Evolutionary conservation across 2,797 vertebrate species (phyloP), one percentile per base, ranked within the genome.

Genomic region (Brachymystax lenok): DNA sequence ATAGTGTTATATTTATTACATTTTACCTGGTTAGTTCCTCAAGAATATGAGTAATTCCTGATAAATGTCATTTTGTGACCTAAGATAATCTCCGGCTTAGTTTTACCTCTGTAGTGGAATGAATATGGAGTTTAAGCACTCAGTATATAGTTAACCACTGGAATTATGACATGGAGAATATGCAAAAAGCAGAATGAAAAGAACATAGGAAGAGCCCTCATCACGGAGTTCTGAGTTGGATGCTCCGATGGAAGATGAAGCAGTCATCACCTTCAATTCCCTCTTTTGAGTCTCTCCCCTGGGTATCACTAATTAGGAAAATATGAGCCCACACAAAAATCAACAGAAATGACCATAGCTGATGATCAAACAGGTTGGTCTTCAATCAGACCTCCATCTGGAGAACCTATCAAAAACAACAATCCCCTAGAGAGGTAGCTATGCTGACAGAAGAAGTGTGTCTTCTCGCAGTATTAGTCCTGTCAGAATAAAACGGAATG

Each of bases 281-380:
- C 59, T 77, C 77, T 68, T 84, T 24, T 66, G 73, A 82, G 74
- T 74, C 10, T 46, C 40, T 46, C 83, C 63, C 80, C 64, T 0
- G 70, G 74, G 82, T 66, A 68, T 84, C 76, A 80, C 52, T 84
- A 87, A 90, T 88, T 78, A 84, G 77, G 79, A 76, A 75, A 24
- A 86, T 85, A 85, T 82, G 66, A 85, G 77, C 81, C 86, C 68
- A 77, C 21, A 46, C 40, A 82, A 80, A 82, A 81, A 86, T n/a
- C 78, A 75, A 84, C 78, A 82, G 61, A 69, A 50, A 72, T 74
- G 73, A 90, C 88, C 87, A 85, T 78, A 80, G 83, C 77, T 54
- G 28, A 68, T 79, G 82, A 87, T 87, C 79, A 46, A 46, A 87
- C 83, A 17, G 83, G 77, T 81, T 79, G 77, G 74, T 80, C 85